Base-by-base conservation (phyloP, 2,888 invertebrate genomes). In the Dasypogon diadema region DNA sequence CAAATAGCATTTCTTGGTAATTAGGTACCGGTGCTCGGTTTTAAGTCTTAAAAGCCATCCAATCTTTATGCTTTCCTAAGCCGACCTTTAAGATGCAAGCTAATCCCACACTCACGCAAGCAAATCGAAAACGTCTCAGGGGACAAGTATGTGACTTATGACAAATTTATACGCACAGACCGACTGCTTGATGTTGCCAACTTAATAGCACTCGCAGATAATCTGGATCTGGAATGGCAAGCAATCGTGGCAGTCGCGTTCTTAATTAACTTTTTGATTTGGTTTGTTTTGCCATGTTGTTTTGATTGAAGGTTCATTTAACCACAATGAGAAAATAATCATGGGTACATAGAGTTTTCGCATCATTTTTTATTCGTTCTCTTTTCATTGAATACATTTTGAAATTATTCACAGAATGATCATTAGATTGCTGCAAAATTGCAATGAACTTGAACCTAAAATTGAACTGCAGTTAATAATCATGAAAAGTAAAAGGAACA, bases 141-240 rank as follows among this genome's bases (percentile, higher is more conserved):
- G 12, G 42, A 21, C 16, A 12, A 37, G 16, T 16, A 18, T 30
- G 60, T 60, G 60, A 60, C 2, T 60, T 60, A 60, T 60, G 60
- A 60, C 37, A 60, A 60, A 60, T 60, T 60, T 60, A 60, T 60
- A 37, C 37, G 37, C 60, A 37, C 42, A 42, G n/a, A 42, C 42
- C n/a, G 42, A n/a, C n/a, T 42, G 42, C 2, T 12, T 12, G 12
- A 12, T 10, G 34, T 30, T 30, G n/a, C 42, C 42, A 42, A 42
- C n/a, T 42, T 42, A 42, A 42, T 2, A 42, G 42, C 2, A 12
- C 10, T 10, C 42, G n/a, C n/a, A 1, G 42, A 42, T 42, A 12
- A 42, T 3, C 30, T 30, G 30, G 0, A 42, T 42, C 10, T 3
- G 30, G n/a, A 12, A 42, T 42, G 42, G 34, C 34, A 30, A 5